These are phyloP conservation scores for Hecatera dysodea DNA, from an alignment of 2,888 invertebrate species.

Conservation along the genomic window DNA sequence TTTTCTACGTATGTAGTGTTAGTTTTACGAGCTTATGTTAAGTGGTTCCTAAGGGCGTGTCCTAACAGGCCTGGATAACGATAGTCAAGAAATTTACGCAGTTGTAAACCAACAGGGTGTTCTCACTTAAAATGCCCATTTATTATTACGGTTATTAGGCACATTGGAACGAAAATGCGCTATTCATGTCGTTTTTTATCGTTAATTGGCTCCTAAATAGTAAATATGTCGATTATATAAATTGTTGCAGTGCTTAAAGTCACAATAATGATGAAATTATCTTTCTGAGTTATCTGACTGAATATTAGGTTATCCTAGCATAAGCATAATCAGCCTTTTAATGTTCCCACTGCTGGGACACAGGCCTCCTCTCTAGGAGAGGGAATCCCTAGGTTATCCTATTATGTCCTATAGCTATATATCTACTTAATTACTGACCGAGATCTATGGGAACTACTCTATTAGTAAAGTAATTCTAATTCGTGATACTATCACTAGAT, in stretches of 20 bases:
- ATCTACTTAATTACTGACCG: conserved; percentile 17
- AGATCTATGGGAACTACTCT: not conserved
- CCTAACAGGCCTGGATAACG: conserved; percentile 12
- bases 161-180: conserved; percentile 18
- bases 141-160: conserved; percentile 43
- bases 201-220: conserved; percentile 22
- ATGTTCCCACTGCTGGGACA: no score
- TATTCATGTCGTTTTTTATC: conserved; percentile 6
- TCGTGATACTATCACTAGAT: no score
- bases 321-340: no score
- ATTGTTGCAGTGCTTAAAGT: conserved; percentile 3
- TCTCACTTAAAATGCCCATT: conserved; percentile 46
- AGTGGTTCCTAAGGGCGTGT: conserved; percentile 36
- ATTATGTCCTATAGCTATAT: not conserved
- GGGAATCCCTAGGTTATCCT: no score
- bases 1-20: conserved; percentile 62
- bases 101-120: conserved; percentile 33
- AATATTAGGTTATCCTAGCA: conserved; percentile 20
- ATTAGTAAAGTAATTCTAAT: no score
- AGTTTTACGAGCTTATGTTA: conserved; percentile 54
- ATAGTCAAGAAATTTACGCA: conserved; percentile 32
- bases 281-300: conserved; percentile 10
- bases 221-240: conserved; percentile 34
- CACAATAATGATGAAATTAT: conserved; percentile 31
- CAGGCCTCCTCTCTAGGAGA: no score